A percentile compares a stretch with the other conserved stretches of the same genome.
Evolutionary conservation across 2,113 vertebrate genomes (phyloP).

Genomic region (Xiphophorus couchianus): DNA sequence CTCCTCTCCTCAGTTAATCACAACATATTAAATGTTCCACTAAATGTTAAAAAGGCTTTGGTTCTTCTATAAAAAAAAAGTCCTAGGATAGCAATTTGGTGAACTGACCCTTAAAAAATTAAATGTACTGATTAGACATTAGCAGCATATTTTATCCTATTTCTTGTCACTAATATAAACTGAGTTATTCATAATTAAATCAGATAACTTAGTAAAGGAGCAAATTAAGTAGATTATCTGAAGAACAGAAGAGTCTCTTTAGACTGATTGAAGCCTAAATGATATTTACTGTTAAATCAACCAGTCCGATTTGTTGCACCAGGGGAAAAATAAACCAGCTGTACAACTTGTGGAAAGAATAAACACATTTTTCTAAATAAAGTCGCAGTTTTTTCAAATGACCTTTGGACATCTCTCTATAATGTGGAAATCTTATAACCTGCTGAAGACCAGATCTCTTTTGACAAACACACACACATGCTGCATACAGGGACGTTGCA

Average conservation of each 20-base stretch:
- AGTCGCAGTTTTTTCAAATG: not conserved
- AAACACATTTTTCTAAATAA: too few relatives aligned
- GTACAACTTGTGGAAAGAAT: not conserved
- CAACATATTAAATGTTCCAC: not conserved
- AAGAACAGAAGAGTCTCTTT: not conserved
- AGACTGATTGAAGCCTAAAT: not conserved
- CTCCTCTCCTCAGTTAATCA: not conserved
- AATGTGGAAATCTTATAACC: not conserved
- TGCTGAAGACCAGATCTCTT: not conserved
- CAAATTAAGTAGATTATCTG: not conserved
- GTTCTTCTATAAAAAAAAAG: not conserved
- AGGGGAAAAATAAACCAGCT: not conserved
- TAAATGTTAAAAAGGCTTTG: not conserved
- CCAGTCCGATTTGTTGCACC: not conserved
- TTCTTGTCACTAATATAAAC: not conserved
- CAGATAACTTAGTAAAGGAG: not conserved
- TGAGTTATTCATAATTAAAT: not conserved
- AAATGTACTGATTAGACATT: not conserved
- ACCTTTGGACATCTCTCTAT: not conserved
- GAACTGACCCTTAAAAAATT: not conserved
- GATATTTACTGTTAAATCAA: not conserved
- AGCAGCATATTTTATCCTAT: not conserved
- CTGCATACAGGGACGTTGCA: too few relatives aligned
- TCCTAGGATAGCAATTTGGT: not conserved
- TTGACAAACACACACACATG: not conserved